Evolutionary conservation across 2,888 invertebrate genomes (phyloP), one percentile per base, ranked within the genome.

Genomic region (Tinea semifulvella): DNA sequence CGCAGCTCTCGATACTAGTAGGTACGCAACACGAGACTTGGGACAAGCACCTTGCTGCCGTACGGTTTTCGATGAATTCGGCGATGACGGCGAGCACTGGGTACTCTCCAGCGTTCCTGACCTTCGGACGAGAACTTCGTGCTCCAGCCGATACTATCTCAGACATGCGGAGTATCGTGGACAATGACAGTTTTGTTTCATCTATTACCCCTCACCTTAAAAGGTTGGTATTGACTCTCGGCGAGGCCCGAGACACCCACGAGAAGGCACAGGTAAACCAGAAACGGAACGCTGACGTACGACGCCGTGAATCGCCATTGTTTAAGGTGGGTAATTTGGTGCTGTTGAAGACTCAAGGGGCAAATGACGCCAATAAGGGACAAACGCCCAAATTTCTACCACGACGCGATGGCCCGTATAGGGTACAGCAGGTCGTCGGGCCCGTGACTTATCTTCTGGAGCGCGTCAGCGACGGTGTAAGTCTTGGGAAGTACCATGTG

Each of bases 11-110:
- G 0, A 52, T 50, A 2, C 10, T 53, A 0, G 43, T 50, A 0
- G 36, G 13, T 16, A 45, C 44, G 6, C 27, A 60, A 6, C 65
- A 65, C 43, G 13, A 31, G 1, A 22, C 11, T 1, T 69, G 64
- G 64, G 22, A 49, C 2, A 52, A 56, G 1, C 50, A 57, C 2
- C 44, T 71, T 1, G 53, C 64, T 0, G 44, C 52, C 1, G 60
- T 68, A 1, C 48, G 68, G 0, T 72, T 68, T 44, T 61, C 65
- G 0, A 62, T 68, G 56, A 71, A 70, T 35, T 57, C 62, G 0
- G 53, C 56, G 0, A 28, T 19, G 5, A 56, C 57, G 28, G 8
- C 2, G n/a, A 48, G 20, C 8, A 56, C 53, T 0, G 49, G 46
- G 0, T 42, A 20, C 5, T 49, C 51, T 0, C 52, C 56, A 0